Conservation (phyloP, 1,140 invertebrate genomes). For the Adelges cooleyi region DNA sequence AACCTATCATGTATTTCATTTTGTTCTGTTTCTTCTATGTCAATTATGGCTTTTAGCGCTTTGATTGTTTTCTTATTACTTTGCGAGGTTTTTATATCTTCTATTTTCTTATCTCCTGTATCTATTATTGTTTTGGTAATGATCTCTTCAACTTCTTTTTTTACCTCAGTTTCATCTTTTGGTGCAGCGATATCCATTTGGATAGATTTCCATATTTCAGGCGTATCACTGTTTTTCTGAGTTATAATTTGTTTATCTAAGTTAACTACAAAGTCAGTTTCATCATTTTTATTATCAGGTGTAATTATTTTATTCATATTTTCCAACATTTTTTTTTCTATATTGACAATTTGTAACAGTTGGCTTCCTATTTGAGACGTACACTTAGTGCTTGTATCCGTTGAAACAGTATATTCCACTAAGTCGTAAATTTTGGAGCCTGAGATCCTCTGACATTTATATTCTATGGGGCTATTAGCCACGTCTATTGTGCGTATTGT, state of each 20-base stretch:
- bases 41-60: conserved; percentile 3
- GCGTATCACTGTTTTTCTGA: neutral
- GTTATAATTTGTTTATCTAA: neutral
- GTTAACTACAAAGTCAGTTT: neutral
- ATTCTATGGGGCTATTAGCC: conserved; percentile 38
- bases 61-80: no score
- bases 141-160: neutral
- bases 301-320: conserved; percentile 25
- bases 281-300: conserved; percentile 23
- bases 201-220: neutral
- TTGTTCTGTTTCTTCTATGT: conserved; percentile 10
- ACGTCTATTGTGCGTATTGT: conserved; percentile 41
- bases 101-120: conserved; percentile 10
- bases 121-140: conserved; percentile 1
- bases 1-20: neutral
- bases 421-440: neutral
- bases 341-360: conserved; percentile 31
- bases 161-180: neutral
- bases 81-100: neutral
- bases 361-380: conserved; percentile 35
- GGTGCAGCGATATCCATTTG: no score
- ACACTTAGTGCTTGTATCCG: no score
- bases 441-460: neutral
- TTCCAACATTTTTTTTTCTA: conserved; percentile 33
- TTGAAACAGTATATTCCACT: no score